A percentile compares a stretch with the other conserved stretches of the same genome.
phyloP scores from a whole-genome alignment of 2,113 vertebrate species.

The human region GRCh38 chr3:85914501-85915000 shows the following conservation, averaged over 20 bases:
- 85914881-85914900: background rate
- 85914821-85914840: background rate
- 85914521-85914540: background rate
- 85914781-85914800: background rate
- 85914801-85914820: background rate
- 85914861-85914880: background rate
- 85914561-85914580: background rate
- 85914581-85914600: background rate
- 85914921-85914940: background rate
- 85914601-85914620: background rate
- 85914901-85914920: background rate
- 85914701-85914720: background rate
- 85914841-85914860: background rate
- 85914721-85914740: background rate
- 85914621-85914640: background rate
- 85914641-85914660: background rate
- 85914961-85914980: background rate
- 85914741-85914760: background rate
- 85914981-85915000: background rate
- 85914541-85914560: background rate
- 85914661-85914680: background rate
- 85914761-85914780: background rate
- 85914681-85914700: background rate
- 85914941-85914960: background rate
- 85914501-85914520: background rate